A percentile compares a stretch with the other conserved stretches of the same genome.
phyloP scores from a whole-genome alignment of 2,797 vertebrate species.

The Pagetopsis macropterus region DNA sequence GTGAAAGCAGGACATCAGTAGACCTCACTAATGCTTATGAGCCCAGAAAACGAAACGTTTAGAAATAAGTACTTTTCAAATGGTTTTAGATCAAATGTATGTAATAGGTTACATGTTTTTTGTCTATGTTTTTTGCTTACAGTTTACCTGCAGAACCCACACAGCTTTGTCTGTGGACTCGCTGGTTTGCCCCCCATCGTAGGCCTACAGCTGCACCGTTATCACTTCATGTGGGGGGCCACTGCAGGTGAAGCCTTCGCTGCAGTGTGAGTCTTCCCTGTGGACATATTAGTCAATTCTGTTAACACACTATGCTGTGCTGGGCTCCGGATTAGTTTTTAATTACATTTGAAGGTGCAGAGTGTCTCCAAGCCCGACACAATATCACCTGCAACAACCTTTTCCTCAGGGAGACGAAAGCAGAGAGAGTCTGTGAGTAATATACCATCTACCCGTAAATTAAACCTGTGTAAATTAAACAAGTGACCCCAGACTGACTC shows the following conservation, averaged over 20 bases:
- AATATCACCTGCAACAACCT: slow-evolving; percentile 24
- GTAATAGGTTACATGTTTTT: neutral
- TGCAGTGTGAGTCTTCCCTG: slow-evolving; percentile 33
- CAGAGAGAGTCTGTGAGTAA: slow-evolving; percentile 20
- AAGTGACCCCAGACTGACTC: slow-evolving; percentile 15
- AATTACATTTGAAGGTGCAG: slow-evolving; percentile 60
- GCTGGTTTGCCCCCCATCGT: neutral
- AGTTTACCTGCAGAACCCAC: neutral
- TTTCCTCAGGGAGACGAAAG: slow-evolving; percentile 11
- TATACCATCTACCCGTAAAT: slow-evolving; percentile 32
- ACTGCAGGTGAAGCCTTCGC: slow-evolving; percentile 32
- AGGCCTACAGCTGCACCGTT: neutral
- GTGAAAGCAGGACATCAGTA: too few species aligned
- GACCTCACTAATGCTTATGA: too few species aligned
- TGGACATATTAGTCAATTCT: slow-evolving; percentile 54
- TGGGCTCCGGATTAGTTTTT: slow-evolving; percentile 59
- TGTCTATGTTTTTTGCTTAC: neutral
- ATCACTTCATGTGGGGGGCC: neutral
- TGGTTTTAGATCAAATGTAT: neutral
- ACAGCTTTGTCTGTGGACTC: neutral
- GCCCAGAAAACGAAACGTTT: neutral
- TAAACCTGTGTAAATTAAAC: slow-evolving; percentile 28
- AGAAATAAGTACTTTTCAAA: neutral
- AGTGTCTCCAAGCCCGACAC: slow-evolving; percentile 30
- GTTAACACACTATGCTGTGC: slow-evolving; percentile 54